Conservation (phyloP, 2,888 invertebrate genomes). For the Crematogaster levior region DNA sequence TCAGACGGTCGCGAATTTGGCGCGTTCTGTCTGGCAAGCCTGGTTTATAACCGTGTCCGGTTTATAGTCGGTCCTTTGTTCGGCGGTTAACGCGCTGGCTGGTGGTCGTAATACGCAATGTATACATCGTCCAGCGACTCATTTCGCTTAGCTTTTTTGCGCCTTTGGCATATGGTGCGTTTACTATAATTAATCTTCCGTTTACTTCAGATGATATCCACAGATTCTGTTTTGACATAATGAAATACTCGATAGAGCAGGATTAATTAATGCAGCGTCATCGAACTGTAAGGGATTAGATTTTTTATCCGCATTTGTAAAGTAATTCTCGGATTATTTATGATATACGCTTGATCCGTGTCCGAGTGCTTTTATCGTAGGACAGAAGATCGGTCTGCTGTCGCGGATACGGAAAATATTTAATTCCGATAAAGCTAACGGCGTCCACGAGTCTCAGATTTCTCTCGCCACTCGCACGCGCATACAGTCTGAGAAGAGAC, state of each 20-base stretch:
- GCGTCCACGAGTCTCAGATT: constrained; percentile 25
- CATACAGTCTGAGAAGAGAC: constrained; percentile 6
- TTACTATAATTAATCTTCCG: constrained; percentile 17
- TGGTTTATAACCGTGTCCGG: constrained; percentile 56
- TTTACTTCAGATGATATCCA: constrained; percentile 13
- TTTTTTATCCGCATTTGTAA: background rate
- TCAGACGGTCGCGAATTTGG: constrained; percentile 53
- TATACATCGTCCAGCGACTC: constrained; percentile 21
- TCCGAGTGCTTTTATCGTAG: background rate
- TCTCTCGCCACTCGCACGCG: constrained; percentile 2
- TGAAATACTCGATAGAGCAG: background rate
- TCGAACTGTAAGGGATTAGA: background rate
- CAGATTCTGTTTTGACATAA: background rate
- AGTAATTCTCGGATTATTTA: background rate
- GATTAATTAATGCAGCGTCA: constrained; percentile 5
- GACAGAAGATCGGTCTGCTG: background rate
- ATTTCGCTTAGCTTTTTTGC: constrained; percentile 18
- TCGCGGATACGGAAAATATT: background rate
- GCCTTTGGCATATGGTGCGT: background rate
- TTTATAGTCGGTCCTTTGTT: constrained; percentile 69
- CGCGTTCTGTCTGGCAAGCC: constrained; percentile 46
- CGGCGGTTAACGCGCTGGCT: constrained; percentile 53
- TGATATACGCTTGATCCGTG: background rate
- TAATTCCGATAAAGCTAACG: constrained; percentile 19
- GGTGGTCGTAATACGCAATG: constrained; percentile 41